Evolutionary conservation across 1,140 invertebrate genomes (phyloP).

Genomic region (Hestina assimilis): DNA sequence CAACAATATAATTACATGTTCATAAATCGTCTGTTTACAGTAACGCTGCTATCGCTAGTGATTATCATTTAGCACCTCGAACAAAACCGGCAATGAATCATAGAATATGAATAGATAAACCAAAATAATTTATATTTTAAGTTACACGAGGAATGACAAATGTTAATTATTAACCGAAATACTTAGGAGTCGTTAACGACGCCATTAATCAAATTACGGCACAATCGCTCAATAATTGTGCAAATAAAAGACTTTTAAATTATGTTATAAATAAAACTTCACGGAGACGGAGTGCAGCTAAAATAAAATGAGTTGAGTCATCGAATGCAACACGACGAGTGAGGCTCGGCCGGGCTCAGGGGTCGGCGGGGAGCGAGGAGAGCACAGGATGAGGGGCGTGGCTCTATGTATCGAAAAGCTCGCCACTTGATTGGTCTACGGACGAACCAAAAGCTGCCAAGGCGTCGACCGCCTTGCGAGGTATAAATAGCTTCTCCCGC

Average conservation of each 20-base stretch:
- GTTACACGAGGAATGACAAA: not conserved
- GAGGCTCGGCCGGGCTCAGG: conserved; percentile 25
- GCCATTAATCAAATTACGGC: conserved; percentile 2
- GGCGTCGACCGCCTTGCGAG: conserved; percentile 38
- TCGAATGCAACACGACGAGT: conserved; percentile 31
- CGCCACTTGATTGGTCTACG: conserved; percentile 39
- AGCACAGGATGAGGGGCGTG: conserved; percentile 35
- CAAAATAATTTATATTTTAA: not conserved
- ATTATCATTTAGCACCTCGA: not conserved
- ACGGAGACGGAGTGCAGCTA: conserved; percentile 6
- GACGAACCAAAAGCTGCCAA: conserved; percentile 33
- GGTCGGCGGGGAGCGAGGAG: conserved; percentile 21
- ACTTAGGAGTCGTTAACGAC: not conserved
- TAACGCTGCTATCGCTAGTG: not conserved
- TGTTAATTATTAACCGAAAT: conserved; percentile 1
- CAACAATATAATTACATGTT: not conserved
- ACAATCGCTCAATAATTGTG: conserved; percentile 3
- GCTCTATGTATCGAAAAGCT: conserved; percentile 59
- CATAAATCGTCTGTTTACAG: not conserved
- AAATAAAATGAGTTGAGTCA: conserved; percentile 27
- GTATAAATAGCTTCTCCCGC: conserved; percentile 58
- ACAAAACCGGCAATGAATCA: not conserved
- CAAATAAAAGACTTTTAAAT: conserved; percentile 5
- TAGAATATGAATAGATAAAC: not conserved
- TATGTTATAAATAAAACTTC: conserved; percentile 13